phyloP scores from a whole-genome alignment of 2,113 vertebrate genomes.

The Periophthalmodon schlosseri region DNA sequence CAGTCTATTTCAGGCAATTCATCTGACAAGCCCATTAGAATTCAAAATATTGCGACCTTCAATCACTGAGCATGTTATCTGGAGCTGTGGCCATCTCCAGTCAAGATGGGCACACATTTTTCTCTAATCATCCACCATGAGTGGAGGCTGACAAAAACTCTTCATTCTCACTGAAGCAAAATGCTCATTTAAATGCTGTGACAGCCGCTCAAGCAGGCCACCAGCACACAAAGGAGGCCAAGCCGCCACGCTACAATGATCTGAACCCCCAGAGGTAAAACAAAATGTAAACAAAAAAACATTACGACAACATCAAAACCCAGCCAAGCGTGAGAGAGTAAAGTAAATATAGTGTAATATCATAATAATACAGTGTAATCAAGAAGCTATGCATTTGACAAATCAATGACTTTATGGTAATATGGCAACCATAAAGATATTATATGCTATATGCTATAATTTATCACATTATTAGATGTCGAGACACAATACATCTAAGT shows the following conservation, averaged over 20 bases:
- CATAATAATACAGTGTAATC: background rate
- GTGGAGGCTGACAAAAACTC: conserved; percentile 99
- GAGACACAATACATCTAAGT: background rate
- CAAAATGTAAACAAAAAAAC: conserved; percentile 40
- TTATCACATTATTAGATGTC: background rate
- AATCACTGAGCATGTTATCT: conserved; percentile 99
- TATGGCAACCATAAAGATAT: background rate
- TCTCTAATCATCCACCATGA: conserved; percentile 99
- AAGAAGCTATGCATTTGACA: background rate
- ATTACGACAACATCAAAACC: background rate
- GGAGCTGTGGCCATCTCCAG: conserved; percentile 98
- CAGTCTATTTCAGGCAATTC: conserved; percentile 99
- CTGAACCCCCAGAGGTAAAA: conserved; percentile 64
- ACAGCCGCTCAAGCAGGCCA: conserved; percentile 92
- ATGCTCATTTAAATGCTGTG: conserved; percentile 99
- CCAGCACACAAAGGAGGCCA: conserved; percentile 88
- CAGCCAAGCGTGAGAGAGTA: background rate
- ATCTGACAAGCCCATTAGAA: conserved; percentile 99
- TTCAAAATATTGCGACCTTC: conserved; percentile 99
- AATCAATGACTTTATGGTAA: conserved; percentile 1
- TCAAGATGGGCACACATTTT: conserved; percentile 99
- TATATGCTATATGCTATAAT: background rate
- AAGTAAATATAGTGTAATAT: background rate
- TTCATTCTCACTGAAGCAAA: conserved; percentile 98
- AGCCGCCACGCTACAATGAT: conserved; percentile 83